Conservation (phyloP, 2,797 vertebrate species). For the Pseudomugil gertrudae region DNA sequence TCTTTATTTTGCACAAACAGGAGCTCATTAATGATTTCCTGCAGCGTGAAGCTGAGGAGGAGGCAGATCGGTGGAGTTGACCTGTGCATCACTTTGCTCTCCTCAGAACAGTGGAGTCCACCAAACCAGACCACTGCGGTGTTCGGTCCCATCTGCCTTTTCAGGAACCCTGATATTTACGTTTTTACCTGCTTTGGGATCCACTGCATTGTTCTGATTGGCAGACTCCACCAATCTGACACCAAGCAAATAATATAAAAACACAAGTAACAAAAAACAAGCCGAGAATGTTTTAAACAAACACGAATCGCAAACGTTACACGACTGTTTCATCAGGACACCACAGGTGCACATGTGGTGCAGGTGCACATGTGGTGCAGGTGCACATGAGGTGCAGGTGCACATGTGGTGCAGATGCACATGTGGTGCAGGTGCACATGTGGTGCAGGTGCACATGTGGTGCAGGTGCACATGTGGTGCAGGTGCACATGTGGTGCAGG, state of each 20-base stretch:
- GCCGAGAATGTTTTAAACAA: constrained; percentile 2
- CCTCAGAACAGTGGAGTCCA: constrained; percentile 18
- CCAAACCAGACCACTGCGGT: background rate
- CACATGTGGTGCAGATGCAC: no score
- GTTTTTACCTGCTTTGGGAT: background rate
- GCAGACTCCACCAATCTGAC: constrained; percentile 4
- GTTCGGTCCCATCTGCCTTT: background rate
- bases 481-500: no score
- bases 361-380: no score
- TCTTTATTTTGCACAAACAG: background rate
- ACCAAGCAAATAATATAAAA: background rate
- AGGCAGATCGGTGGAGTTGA: background rate
- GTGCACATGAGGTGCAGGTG: no score
- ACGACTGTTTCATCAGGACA: background rate
- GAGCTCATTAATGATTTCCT: background rate
- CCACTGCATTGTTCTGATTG: background rate
- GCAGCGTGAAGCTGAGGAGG: background rate
- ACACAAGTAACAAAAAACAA: background rate
- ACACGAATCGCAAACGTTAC: constrained; percentile 3
- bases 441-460: no score
- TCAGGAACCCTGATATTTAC: background rate
- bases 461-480: no score
- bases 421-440: no score
- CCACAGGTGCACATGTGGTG: constrained; percentile 2
- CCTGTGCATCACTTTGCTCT: constrained; percentile 20